These are phyloP conservation scores for Grantiella picta DNA, from an alignment of 2,113 vertebrate genomes.

Conservation along the genomic window DNA sequence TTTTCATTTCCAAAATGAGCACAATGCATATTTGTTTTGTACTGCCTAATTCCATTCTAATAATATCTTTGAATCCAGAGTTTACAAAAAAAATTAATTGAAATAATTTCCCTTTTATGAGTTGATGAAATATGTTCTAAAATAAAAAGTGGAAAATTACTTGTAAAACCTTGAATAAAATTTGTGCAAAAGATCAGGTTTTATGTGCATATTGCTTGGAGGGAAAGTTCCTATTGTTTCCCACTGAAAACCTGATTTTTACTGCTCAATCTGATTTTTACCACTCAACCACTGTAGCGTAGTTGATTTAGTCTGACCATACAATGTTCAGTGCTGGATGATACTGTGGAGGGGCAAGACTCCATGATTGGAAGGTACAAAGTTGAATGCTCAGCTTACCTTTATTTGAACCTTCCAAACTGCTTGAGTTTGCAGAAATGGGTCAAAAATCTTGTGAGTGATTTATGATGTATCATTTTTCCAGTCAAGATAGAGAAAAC, in stretches of 20 bases:
- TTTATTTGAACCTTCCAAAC: background rate
- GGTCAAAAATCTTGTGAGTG: rapidly evolving
- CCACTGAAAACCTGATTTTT: background rate
- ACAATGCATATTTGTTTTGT: background rate
- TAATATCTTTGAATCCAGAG: background rate
- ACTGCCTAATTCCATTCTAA: background rate
- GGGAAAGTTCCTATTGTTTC: background rate
- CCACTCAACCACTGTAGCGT: background rate
- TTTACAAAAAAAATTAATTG: background rate
- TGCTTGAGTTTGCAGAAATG: background rate
- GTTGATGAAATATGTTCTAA: background rate
- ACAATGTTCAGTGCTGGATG: background rate
- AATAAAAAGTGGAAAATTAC: background rate
- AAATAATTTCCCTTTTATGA: background rate
- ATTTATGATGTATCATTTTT: background rate
- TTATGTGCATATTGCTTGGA: background rate
- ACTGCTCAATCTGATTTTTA: background rate
- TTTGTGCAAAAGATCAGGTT: background rate
- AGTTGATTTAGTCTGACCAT: background rate
- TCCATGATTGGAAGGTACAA: background rate
- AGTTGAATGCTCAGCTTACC: background rate
- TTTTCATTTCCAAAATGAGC: background rate
- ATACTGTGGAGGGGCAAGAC: background rate
- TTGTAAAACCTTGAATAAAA: background rate
- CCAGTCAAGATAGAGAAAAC: background rate